Evolutionary conservation across 2,797 vertebrate species (phyloP).

Genomic region (Cyprinella venusta): DNA sequence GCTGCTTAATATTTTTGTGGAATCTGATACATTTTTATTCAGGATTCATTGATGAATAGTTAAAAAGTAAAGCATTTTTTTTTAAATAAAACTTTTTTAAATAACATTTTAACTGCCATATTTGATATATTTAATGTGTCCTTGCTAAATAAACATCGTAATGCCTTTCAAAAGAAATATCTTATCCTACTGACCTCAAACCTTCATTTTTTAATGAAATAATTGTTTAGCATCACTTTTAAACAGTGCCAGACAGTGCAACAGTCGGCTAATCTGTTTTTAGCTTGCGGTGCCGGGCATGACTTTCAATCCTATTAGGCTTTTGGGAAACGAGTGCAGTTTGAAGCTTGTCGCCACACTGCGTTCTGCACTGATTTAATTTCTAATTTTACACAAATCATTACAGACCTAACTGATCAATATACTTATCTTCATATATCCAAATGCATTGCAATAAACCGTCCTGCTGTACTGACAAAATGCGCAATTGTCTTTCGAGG

Average conservation of each 20-base stretch:
- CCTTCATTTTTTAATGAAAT: not conserved
- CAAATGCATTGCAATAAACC: slow-evolving; percentile 23
- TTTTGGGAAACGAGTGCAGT: slow-evolving; percentile 50
- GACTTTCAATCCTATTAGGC: slow-evolving; percentile 72
- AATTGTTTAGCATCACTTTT: not conserved
- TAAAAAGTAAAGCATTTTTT: not conserved
- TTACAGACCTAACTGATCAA: slow-evolving; percentile 64
- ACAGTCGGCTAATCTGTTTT: slow-evolving; percentile 59
- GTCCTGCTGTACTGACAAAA: not conserved
- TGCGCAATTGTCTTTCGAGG: slow-evolving; percentile 14
- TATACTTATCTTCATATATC: slow-evolving; percentile 15
- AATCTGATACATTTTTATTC: not conserved
- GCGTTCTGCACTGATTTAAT: slow-evolving; percentile 44
- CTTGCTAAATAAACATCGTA: not conserved
- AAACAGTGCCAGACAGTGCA: not conserved
- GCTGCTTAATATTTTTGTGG: not conserved
- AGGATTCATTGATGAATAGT: not conserved
- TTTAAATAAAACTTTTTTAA: not conserved
- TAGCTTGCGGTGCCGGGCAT: slow-evolving; percentile 68
- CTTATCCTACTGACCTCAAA: not conserved
- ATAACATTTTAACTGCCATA: not conserved
- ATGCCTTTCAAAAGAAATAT: not conserved
- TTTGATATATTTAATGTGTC: not conserved
- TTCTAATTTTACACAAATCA: slow-evolving; percentile 59
- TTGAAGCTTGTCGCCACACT: slow-evolving; percentile 55